phyloP scores from a whole-genome alignment of 1,140 invertebrate genomes.

The Tetramorium simillimum region DNA sequence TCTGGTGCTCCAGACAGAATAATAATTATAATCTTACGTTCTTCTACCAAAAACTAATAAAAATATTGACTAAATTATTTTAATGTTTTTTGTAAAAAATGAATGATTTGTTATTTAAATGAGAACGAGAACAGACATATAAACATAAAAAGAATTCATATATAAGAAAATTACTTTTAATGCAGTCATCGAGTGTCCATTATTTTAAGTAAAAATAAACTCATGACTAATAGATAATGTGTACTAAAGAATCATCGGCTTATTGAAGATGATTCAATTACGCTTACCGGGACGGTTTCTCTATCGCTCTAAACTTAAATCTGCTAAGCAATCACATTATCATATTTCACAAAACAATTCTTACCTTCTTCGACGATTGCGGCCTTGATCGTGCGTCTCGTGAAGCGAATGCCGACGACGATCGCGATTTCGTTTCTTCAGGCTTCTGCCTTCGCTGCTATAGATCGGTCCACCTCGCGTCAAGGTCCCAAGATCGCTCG shows the following conservation, averaged over 20 bases:
- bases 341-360: slow-evolving; percentile 26
- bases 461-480: slow-evolving; percentile 78
- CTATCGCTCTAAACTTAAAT: neutral
- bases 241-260: neutral
- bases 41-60: neutral
- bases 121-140: neutral
- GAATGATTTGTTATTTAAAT: neutral
- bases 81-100: neutral
- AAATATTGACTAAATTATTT: slow-evolving; percentile 25
- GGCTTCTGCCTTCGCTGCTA: slow-evolving; percentile 79
- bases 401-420: slow-evolving; percentile 81
- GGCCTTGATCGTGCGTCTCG: slow-evolving; percentile 75
- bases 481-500: slow-evolving; percentile 69
- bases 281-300: neutral
- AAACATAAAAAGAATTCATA: neutral
- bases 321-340: neutral
- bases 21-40: neutral
- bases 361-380: slow-evolving; percentile 79
- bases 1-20: neutral
- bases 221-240: neutral
- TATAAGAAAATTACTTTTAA: neutral
- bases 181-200: neutral
- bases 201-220: neutral
- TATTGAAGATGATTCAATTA: neutral
- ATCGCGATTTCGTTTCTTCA: slow-evolving; percentile 78